phyloP scores from a whole-genome alignment of 2,888 invertebrate genomes.

The Leptinotarsa peninsularis region DNA sequence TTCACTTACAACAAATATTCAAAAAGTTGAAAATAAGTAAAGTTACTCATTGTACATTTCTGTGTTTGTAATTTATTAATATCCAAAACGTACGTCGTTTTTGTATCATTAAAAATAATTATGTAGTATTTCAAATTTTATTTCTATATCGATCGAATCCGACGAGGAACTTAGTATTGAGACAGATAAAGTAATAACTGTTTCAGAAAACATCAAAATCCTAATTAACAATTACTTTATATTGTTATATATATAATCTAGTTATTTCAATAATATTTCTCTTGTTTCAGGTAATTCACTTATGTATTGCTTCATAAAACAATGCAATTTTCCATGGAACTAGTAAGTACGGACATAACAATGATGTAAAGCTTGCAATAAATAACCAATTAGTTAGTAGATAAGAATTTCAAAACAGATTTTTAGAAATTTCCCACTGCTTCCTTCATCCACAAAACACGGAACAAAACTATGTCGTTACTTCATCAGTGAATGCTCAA shows the following conservation, averaged over 20 bases:
- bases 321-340: constrained; percentile 35
- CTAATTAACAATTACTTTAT: neutral
- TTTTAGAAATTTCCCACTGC: constrained; percentile 31
- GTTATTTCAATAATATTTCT: constrained; percentile 30
- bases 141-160: no score
- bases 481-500: neutral
- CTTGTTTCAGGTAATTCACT: constrained; percentile 45
- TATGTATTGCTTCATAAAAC: constrained; percentile 34
- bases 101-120: no score
- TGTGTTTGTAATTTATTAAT: no score
- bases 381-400: constrained; percentile 27
- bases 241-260: neutral
- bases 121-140: no score
- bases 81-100: no score
- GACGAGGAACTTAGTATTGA: no score
- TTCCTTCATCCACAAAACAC: constrained; percentile 28
- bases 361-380: constrained; percentile 31
- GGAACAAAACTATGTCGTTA: constrained; percentile 29
- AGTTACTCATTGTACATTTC: no score
- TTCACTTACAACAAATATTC: no score
- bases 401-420: constrained; percentile 29
- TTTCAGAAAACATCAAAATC: no score
- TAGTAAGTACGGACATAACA: constrained; percentile 34
- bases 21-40: no score
- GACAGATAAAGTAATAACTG: no score